Conservation (phyloP, 2,797 vertebrate genomes). For the Sebastes jordani region DNA sequence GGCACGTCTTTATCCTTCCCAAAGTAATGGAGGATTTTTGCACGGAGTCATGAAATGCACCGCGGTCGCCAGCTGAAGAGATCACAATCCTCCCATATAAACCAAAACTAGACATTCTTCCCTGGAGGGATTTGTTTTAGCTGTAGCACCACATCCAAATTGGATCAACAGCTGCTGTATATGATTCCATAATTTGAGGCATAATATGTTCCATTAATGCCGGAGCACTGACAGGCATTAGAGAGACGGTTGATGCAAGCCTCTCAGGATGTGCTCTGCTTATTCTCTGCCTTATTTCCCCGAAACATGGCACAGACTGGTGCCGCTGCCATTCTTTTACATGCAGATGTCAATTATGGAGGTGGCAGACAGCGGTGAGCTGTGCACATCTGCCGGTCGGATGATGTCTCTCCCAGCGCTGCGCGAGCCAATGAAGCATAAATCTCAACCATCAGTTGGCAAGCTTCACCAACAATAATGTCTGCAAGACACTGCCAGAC, state of each 20-base stretch:
- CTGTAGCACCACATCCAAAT: conserved; percentile 73
- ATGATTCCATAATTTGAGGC: conserved; percentile 82
- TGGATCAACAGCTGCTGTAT: conserved; percentile 84
- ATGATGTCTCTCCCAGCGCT: conserved; percentile 71
- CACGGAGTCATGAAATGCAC: conserved; percentile 57
- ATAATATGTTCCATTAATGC: conserved; percentile 84
- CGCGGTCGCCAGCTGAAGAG: conserved; percentile 29
- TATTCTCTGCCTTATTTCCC: conserved; percentile 75
- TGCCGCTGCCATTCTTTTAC: conserved; percentile 76
- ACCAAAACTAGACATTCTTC: conserved; percentile 52
- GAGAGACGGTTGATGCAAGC: conserved; percentile 76
- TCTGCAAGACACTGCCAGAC: conserved; percentile 29
- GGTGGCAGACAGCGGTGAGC: conserved; percentile 76
- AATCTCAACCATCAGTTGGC: conserved; percentile 63
- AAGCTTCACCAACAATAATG: conserved; percentile 57
- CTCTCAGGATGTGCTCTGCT: conserved; percentile 80
- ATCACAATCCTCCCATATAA: conserved; percentile 51
- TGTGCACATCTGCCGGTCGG: conserved; percentile 74
- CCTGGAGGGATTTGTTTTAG: conserved; percentile 71
- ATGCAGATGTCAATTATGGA: conserved; percentile 81
- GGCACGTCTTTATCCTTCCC: conserved; percentile 58
- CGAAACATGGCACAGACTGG: conserved; percentile 71
- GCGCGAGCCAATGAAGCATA: conserved; percentile 59
- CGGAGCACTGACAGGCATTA: conserved; percentile 75
- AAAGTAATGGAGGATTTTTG: conserved; percentile 43